Base-by-base conservation (phyloP, 2,797 vertebrate genomes). In the Phoxinus dragarum region DNA sequence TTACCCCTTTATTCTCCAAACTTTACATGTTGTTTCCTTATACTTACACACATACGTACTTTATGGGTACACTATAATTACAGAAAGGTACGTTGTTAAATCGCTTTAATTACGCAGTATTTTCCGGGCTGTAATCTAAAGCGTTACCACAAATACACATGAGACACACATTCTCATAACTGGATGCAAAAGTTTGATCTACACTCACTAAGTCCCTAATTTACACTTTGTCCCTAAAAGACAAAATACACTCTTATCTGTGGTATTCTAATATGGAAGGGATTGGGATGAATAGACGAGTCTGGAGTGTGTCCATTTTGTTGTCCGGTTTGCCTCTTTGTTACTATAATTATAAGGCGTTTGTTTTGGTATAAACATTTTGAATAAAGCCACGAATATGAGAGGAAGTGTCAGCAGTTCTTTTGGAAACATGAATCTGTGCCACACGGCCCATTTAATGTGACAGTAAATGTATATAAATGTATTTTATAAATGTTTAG, bases 331-430 rank as follows among this genome's bases (percentile, higher is more conserved):
- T 19, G 34, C 4, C 21, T 10, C 40, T 44, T 44, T 40, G 27
- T 47, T 69, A 36, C 67, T 85, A 6, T 74, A 40, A 74, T 42
- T 83, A 3, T 74, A 34, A 80, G 21, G 56, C 27, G 21, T 84
- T 40, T 64, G 19, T 49, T 72, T 42, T 47, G 52, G 40, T 79
- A 79, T 88, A 84, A 86, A 84, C 82, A 84, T 34, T 19, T 27
- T 68, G 36, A 69, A 38, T 77, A 52, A 52, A 73, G 56, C n/a
- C 36, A 40, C 86, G 59, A 76, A 80, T 16, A 84, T 64, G 64
- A 85, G 10, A 10, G 6, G 17, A 49, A 6, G 66, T 59, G 71
- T 23, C n/a, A 12, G 40, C 47, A 61, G 66, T 44, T 40, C 54
- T 6, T 67, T 68, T 12, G 36, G 74, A 86, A 71, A 83, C 61